phyloP scores from a whole-genome alignment of 2,888 invertebrate genomes.

The Harpalus rubripes region DNA sequence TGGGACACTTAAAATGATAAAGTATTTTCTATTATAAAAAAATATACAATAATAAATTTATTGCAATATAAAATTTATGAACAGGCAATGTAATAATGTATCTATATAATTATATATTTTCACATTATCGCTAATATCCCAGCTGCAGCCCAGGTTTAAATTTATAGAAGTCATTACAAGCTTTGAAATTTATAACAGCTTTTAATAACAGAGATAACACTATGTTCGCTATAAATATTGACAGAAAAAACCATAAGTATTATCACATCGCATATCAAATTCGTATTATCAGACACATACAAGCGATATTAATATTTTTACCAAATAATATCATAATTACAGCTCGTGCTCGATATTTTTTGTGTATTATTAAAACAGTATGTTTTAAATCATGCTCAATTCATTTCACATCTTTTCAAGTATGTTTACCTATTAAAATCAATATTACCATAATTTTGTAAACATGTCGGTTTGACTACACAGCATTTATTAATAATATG shows the following conservation, averaged over 20 bases:
- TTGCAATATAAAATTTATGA: conserved; percentile 4
- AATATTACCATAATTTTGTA: too few relatives aligned
- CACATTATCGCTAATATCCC: background rate
- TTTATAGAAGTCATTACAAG: conserved; percentile 41
- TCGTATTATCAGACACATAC: conserved; percentile 11
- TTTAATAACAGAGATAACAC: conserved; percentile 30
- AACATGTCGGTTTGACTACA: too few relatives aligned
- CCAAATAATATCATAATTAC: background rate
- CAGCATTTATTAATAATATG: too few relatives aligned
- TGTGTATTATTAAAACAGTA: background rate
- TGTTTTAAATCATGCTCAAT: background rate
- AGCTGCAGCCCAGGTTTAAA: conserved; percentile 9
- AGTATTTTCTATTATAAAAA: too few relatives aligned
- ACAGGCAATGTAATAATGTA: conserved; percentile 14
- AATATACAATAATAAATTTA: too few relatives aligned
- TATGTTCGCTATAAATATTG: conserved; percentile 16
- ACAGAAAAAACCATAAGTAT: conserved; percentile 25
- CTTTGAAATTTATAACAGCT: conserved; percentile 24
- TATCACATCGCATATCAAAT: conserved; percentile 26
- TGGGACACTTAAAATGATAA: too few relatives aligned
- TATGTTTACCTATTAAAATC: too few relatives aligned
- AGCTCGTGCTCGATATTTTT: background rate
- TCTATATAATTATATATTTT: conserved; percentile 20
- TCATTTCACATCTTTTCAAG: background rate
- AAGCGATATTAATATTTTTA: conserved; percentile 9